A percentile compares a stretch with the other conserved stretches of the same genome.
phyloP scores from a whole-genome alignment of 2,888 invertebrate genomes.

The Terebella lapidaria region DNA sequence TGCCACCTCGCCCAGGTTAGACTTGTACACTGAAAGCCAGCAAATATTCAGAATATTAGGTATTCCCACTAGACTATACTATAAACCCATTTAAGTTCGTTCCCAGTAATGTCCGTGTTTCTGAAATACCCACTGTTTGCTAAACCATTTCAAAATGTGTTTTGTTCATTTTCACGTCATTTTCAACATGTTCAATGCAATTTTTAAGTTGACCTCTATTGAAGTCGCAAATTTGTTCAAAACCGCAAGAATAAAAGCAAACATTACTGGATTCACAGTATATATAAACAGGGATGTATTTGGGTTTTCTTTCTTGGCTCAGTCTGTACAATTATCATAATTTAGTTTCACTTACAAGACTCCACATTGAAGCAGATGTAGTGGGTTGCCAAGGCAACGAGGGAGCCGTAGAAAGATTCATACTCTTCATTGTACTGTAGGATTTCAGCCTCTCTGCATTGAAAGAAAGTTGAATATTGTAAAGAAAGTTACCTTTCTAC shows the following conservation, averaged over 20 bases:
- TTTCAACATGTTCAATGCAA: too few species aligned
- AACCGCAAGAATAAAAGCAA: too few species aligned
- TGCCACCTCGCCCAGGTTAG: slow-evolving; percentile 65
- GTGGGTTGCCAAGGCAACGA: slow-evolving; percentile 80
- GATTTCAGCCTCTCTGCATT: slow-evolving; percentile 78
- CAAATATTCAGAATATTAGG: not conserved
- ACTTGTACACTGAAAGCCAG: slow-evolving; percentile 62
- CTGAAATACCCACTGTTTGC: too few species aligned
- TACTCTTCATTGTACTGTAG: slow-evolving; percentile 76
- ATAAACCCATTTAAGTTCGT: not conserved
- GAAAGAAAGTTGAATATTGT: too few species aligned
- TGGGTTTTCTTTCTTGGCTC: too few species aligned
- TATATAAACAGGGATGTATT: not conserved
- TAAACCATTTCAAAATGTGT: too few species aligned
- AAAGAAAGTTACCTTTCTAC: not conserved
- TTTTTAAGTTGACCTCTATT: too few species aligned
- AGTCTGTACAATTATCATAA: too few species aligned
- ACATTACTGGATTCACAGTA: not conserved
- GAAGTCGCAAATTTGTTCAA: too few species aligned
- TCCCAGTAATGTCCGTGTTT: too few species aligned
- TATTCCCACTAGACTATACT: not conserved
- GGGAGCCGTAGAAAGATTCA: slow-evolving; percentile 81
- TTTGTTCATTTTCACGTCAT: too few species aligned
- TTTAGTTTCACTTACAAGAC: slow-evolving; percentile 72
- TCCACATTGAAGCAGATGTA: slow-evolving; percentile 72